Evolutionary conservation across 2,888 invertebrate species (phyloP).

Genomic region (Ypsolopha sequella): DNA sequence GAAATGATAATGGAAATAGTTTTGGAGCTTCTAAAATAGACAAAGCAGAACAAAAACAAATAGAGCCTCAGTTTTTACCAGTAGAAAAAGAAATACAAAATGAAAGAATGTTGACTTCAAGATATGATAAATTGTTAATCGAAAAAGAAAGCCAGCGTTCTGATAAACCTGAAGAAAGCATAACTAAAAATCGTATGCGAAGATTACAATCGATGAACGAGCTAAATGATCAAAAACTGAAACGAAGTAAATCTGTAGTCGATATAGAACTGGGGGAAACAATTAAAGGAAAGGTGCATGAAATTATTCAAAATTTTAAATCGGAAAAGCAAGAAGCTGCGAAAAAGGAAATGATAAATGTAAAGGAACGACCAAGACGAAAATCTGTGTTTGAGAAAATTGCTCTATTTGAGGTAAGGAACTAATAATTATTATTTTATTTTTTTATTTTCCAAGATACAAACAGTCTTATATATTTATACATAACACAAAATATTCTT

Average conservation of each 20-base stretch:
- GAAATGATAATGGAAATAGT: neutral
- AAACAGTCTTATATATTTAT: too few species aligned
- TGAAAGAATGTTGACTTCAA: neutral
- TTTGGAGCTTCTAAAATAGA: neutral
- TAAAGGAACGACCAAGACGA: conserved; percentile 36
- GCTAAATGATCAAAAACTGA: conserved; percentile 11
- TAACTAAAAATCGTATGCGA: conserved; percentile 1
- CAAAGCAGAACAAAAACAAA: neutral
- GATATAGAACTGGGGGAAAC: conserved; percentile 38
- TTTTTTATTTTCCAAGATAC: too few species aligned
- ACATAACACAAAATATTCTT: too few species aligned
- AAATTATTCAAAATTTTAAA: conserved; percentile 35
- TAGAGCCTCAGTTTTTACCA: neutral
- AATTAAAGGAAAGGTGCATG: conserved; percentile 35
- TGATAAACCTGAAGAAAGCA: neutral
- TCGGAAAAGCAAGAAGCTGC: conserved; percentile 22
- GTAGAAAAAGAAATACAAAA: neutral
- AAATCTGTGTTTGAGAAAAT: conserved; percentile 45
- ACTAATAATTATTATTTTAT: too few species aligned
- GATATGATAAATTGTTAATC: neutral
- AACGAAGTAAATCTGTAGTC: conserved; percentile 29
- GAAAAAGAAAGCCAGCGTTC: too few species aligned
- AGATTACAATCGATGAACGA: conserved; percentile 6
- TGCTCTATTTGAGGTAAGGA: conserved; percentile 48
- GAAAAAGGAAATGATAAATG: conserved; percentile 26